A percentile compares a stretch with the other conserved stretches of the same genome.
phyloP scores from a whole-genome alignment of 92 coral and sea anemone genomes.

The Palythoa heliodiscus region DNA sequence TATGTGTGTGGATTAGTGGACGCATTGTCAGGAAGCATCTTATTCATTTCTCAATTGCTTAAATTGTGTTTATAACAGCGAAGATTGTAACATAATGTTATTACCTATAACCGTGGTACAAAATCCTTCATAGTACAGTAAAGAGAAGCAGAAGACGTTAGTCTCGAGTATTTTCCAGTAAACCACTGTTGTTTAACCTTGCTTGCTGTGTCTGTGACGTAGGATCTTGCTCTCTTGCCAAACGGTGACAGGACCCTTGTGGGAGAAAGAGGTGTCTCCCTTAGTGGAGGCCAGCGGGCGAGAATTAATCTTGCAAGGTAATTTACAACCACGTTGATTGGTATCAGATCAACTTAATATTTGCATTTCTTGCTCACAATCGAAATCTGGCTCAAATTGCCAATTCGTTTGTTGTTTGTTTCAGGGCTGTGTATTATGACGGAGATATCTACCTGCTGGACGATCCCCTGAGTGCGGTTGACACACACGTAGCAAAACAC shows the following conservation, averaged over 20 bases:
- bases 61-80: too few species aligned
- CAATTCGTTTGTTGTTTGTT: neutral
- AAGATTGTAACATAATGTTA: too few species aligned
- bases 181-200: neutral
- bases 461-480: slow-evolving; percentile 92
- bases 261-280: slow-evolving; percentile 88
- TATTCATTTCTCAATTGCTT: too few species aligned
- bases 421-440: slow-evolving; percentile 76
- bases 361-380: neutral
- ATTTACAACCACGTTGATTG: neutral
- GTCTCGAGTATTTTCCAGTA: neutral
- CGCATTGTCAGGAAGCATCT: too few species aligned
- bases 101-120: too few species aligned
- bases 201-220: neutral
- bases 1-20: too few species aligned
- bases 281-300: slow-evolving; percentile 94
- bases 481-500: slow-evolving; percentile 79
- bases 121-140: too few species aligned
- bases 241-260: slow-evolving; percentile 77
- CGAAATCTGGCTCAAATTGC: neutral
- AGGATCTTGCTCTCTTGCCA: slow-evolving; percentile 78
- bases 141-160: neutral
- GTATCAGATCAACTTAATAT: neutral
- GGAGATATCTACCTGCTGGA: slow-evolving; percentile 75
- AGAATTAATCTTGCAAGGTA: slow-evolving; percentile 89